Evolutionary conservation across 2,888 invertebrate genomes (phyloP).

Genomic region (Amphipoea oculea): DNA sequence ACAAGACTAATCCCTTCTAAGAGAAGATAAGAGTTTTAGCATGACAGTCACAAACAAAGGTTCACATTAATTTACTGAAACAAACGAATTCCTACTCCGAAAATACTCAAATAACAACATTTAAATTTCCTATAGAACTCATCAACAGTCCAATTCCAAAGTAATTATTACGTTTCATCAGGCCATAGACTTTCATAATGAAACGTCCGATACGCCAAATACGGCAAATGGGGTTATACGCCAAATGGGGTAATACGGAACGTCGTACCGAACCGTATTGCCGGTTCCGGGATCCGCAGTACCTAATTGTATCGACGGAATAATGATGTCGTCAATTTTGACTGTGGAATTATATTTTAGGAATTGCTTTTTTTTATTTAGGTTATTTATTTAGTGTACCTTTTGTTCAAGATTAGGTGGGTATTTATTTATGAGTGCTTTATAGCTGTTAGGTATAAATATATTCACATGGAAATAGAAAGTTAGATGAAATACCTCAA

Average conservation of each 20-base stretch:
- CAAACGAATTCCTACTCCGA: not conserved
- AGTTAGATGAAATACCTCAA: not conserved
- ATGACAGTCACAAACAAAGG: not conserved
- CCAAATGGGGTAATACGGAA: slow-evolving; percentile 52
- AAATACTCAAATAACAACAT: slow-evolving; percentile 48
- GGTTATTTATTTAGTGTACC: not conserved
- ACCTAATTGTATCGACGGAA: slow-evolving; percentile 43
- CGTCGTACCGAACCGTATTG: slow-evolving; percentile 45
- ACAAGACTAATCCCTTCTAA: not conserved
- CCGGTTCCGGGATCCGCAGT: slow-evolving; percentile 29
- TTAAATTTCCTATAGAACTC: slow-evolving; percentile 51
- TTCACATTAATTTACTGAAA: slow-evolving; percentile 1
- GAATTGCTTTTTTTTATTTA: not conserved
- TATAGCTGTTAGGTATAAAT: not conserved
- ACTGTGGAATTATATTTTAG: slow-evolving; percentile 39
- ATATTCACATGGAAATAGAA: not conserved
- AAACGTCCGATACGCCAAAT: slow-evolving; percentile 49
- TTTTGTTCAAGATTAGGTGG: not conserved
- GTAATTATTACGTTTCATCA: slow-evolving; percentile 61
- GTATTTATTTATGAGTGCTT: not conserved
- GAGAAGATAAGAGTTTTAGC: not conserved
- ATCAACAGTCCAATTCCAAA: slow-evolving; percentile 49
- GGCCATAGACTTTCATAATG: slow-evolving; percentile 47
- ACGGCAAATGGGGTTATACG: slow-evolving; percentile 47
- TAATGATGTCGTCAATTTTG: slow-evolving; percentile 48